Evolutionary conservation across 2,888 invertebrate species (phyloP).

Genomic region (Selenia dentaria): DNA sequence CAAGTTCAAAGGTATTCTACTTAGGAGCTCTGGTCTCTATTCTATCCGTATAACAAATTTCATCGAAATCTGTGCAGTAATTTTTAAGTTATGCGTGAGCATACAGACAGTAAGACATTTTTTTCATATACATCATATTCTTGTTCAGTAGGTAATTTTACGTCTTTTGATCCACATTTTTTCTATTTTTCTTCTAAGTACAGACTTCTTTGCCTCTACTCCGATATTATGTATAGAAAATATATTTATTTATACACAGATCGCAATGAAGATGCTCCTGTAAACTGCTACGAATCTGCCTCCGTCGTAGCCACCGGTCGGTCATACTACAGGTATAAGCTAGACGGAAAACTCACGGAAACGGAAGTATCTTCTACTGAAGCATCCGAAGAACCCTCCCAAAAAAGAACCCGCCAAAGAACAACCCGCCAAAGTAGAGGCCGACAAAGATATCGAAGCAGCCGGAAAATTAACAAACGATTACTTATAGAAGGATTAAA

Average conservation of each 20-base stretch:
- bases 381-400: slow-evolving; percentile 10
- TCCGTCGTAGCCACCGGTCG: slow-evolving; percentile 68
- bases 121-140: neutral
- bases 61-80: too few species aligned
- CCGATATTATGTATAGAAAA: too few species aligned
- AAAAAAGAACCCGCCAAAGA: slow-evolving; percentile 32
- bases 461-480: too few species aligned
- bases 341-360: slow-evolving; percentile 61
- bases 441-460: neutral
- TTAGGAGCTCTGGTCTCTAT: too few species aligned
- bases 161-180: neutral
- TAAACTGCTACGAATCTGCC: slow-evolving; percentile 80
- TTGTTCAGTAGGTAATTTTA: neutral
- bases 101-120: neutral
- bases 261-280: slow-evolving; percentile 84
- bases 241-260: slow-evolving; percentile 58
- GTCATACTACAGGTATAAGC: slow-evolving; percentile 69
- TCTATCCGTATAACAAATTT: too few species aligned
- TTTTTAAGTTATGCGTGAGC: neutral
- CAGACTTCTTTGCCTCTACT: too few species aligned
- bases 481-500: too few species aligned
- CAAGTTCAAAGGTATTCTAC: too few species aligned
- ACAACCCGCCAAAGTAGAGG: slow-evolving; percentile 24
- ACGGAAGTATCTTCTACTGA: slow-evolving; percentile 31
- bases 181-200: too few species aligned